A percentile compares a stretch with the other conserved stretches of the same genome.
Conservation (phyloP, 2,888 invertebrate species). For the Ecdyonurus torrentis region DNA sequence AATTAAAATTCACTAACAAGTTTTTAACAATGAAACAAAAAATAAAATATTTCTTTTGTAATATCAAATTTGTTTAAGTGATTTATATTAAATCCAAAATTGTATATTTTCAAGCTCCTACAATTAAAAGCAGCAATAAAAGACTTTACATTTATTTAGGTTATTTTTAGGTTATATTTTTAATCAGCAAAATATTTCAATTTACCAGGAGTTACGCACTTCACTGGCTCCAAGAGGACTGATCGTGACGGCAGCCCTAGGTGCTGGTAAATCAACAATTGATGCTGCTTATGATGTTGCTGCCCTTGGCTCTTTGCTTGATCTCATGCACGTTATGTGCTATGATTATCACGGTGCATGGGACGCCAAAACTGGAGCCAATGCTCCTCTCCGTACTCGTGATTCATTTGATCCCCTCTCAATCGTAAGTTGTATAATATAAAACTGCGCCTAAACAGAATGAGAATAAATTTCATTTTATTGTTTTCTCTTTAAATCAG, state of each 20-base stretch:
- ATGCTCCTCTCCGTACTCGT: constrained; percentile 47
- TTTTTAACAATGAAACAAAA: too few species aligned
- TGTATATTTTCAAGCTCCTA: too few species aligned
- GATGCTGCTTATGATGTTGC: constrained; percentile 60
- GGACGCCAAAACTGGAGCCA: constrained; percentile 57
- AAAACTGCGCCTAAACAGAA: background rate
- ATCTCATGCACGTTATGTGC: constrained; percentile 66
- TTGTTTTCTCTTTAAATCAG: too few species aligned
- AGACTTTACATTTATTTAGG: too few species aligned
- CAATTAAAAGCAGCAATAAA: too few species aligned
- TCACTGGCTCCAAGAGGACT: constrained; percentile 50
- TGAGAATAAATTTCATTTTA: too few species aligned
- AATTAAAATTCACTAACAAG: too few species aligned
- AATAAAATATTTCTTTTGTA: too few species aligned
- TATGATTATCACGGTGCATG: constrained; percentile 81
- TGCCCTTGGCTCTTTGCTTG: constrained; percentile 31
- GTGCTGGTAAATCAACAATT: constrained; percentile 57
- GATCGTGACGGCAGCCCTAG: constrained; percentile 65
- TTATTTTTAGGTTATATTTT: too few species aligned
- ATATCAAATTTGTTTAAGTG: too few species aligned
- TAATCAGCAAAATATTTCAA: too few species aligned
- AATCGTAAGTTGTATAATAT: background rate
- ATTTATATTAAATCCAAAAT: too few species aligned
- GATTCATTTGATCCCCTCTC: background rate
- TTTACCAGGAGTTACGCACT: constrained; percentile 44